Percentiles rank a stretch among this genome's conserved stretches.
Conservation (phyloP, 2,888 invertebrate genomes). For the Venustoraphidia nigricollis region DNA sequence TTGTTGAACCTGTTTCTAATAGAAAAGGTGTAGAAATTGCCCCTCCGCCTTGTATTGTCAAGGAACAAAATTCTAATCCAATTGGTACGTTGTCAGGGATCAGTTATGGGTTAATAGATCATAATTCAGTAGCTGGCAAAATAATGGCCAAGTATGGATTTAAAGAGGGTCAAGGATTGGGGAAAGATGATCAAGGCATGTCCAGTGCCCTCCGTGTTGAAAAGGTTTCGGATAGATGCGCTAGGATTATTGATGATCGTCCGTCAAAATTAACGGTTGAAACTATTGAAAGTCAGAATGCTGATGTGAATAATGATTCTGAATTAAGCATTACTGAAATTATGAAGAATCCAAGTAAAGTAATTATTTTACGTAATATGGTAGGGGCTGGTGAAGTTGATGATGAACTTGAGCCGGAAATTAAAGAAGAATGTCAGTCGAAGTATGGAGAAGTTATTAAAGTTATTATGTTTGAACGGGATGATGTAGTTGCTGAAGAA, state of each 20-base stretch:
- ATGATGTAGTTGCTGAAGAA: neutral
- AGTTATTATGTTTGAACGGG: constrained; percentile 1
- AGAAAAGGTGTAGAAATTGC: constrained; percentile 1
- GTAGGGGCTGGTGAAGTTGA: constrained; percentile 2
- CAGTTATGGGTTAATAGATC: no score
- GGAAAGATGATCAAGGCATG: constrained; percentile 4
- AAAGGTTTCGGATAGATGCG: neutral
- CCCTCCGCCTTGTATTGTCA: neutral
- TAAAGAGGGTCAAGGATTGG: constrained; percentile 4
- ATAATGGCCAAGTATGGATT: constrained; percentile 6
- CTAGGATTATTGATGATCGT: neutral
- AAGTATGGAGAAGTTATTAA: constrained; percentile 4
- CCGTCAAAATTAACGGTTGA: no score
- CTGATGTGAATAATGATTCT: no score
- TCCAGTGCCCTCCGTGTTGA: neutral
- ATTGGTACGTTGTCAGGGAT: no score
- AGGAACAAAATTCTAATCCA: no score
- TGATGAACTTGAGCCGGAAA: constrained; percentile 4
- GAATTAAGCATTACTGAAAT: neutral
- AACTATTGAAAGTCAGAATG: no score
- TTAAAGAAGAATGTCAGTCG: constrained; percentile 2
- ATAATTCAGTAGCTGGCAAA: neutral
- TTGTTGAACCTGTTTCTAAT: neutral
- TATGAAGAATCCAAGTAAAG: constrained; percentile 2
- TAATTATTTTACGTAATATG: constrained; percentile 1